Evolutionary conservation across 2,888 invertebrate genomes (phyloP), one percentile per base, ranked within the genome.

Genomic region (Mylabris sibirica): DNA sequence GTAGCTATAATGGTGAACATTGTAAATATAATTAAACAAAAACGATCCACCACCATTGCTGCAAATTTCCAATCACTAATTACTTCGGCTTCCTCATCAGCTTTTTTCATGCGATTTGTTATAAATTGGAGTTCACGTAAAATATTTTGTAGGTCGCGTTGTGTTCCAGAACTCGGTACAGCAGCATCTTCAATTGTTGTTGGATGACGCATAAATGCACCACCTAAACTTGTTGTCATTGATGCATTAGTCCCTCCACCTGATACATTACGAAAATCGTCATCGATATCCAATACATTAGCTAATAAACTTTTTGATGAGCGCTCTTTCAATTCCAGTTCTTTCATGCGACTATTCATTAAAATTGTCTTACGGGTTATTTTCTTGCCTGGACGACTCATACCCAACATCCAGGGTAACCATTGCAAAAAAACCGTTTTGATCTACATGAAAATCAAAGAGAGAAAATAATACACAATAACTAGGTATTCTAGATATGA

Each of bases 61-160:
- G 98, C 98, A 85, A 98, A 98, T 85, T 97, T 97, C 98, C 98
- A 98, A 85, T 98, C 98, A 86, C 94, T 96, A 80, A 96, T 96
- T 76, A 95, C 89, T 84, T 97, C 97, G 68, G 93, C 93, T 83
- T 96, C 96, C 80, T 96, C 95, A 83, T 98, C 98, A 66, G 96
- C 93, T 85, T 96, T 95, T 85, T 94, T 93, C 93, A 98, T 95
- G 80, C 96, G 91, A 78, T 92, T 91, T 53, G 98, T 98, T 84
- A 98, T 97, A 87, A 96, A 97, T 87, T 95, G 95, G 78, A 98
- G 88, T 87, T 98, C 98, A 78, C 93, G 91, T 75, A 98, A 89
- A 83, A 98, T 98, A 82, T 93, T 90, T 83, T 94, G 93, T 78
- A 97, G 90, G 86, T 98, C 97, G 76, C 93, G 89, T 81, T 94